Percentiles rank a stretch among this genome's conserved stretches.
Conservation (phyloP, 2,888 invertebrate species). For the Limnephilus auricula region DNA sequence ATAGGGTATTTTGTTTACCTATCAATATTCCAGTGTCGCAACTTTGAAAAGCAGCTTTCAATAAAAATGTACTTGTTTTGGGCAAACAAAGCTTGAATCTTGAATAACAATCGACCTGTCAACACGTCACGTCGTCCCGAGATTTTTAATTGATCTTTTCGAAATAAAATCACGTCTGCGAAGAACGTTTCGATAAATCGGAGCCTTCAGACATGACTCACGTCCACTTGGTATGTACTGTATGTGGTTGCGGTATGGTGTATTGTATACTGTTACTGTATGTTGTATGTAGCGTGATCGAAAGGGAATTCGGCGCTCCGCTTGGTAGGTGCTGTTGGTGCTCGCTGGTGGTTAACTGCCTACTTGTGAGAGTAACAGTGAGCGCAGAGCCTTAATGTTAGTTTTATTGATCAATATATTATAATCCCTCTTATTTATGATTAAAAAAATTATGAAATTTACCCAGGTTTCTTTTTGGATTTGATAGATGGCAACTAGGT, state of each 20-base stretch:
- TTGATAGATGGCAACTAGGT: too few relatives aligned
- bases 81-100: not conserved
- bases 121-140: slow-evolving; percentile 2
- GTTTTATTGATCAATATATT: too few relatives aligned
- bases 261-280: not conserved
- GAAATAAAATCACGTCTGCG: slow-evolving; percentile 17
- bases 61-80: not conserved
- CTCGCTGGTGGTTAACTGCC: not conserved
- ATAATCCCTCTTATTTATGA: too few relatives aligned
- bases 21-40: not conserved
- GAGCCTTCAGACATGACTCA: slow-evolving; percentile 15
- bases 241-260: too few relatives aligned
- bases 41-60: not conserved
- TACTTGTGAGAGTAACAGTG: slow-evolving; percentile 1
- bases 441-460: too few relatives aligned
- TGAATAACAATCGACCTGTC: slow-evolving; percentile 12
- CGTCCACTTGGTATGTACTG: slow-evolving; percentile 21
- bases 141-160: slow-evolving; percentile 19
- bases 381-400: not conserved
- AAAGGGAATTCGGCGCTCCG: slow-evolving; percentile 46
- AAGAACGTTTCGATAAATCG: slow-evolving; percentile 27
- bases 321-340: not conserved
- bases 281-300: slow-evolving; percentile 34
- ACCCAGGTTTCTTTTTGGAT: too few relatives aligned
- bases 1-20: not conserved